Percentiles rank a stretch among this genome's conserved stretches.
Conservation (phyloP, 2,888 invertebrate genomes). For the Clitarchus hookeri region DNA sequence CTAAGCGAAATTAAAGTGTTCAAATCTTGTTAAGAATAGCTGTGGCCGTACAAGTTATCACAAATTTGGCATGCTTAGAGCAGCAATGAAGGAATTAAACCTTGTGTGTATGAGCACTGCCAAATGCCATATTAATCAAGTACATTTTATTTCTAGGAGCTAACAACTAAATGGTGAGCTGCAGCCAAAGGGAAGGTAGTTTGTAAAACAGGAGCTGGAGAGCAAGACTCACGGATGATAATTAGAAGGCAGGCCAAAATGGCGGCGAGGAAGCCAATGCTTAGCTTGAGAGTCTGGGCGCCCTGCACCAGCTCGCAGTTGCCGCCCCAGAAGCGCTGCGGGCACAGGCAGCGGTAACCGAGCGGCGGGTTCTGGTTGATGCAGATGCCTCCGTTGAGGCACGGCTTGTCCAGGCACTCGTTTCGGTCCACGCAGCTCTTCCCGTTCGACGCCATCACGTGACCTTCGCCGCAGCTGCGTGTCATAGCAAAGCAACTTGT, state of each 20-base stretch:
- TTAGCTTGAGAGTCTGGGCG: slow-evolving; percentile 57
- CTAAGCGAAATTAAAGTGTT: too few species aligned
- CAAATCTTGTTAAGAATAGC: too few species aligned
- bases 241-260: slow-evolving; percentile 61
- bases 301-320: slow-evolving; percentile 56
- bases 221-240: slow-evolving; percentile 57
- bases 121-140: too few species aligned
- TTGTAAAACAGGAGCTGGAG: not conserved
- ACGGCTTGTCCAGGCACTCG: slow-evolving; percentile 55
- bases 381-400: slow-evolving; percentile 55
- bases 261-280: slow-evolving; percentile 60
- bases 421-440: slow-evolving; percentile 55
- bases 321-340: slow-evolving; percentile 53
- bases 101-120: too few species aligned
- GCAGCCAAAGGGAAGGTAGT: too few species aligned
- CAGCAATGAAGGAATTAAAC: too few species aligned
- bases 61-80: too few species aligned
- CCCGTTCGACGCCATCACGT: slow-evolving; percentile 51
- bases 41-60: too few species aligned
- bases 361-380: slow-evolving; percentile 52
- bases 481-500: not conserved
- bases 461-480: slow-evolving; percentile 53
- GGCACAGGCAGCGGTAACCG: slow-evolving; percentile 53
- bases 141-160: too few species aligned
- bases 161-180: too few species aligned